Evolutionary conservation across 2,797 vertebrate species (phyloP).

Genomic region (Enteromius unitaeniatus): DNA sequence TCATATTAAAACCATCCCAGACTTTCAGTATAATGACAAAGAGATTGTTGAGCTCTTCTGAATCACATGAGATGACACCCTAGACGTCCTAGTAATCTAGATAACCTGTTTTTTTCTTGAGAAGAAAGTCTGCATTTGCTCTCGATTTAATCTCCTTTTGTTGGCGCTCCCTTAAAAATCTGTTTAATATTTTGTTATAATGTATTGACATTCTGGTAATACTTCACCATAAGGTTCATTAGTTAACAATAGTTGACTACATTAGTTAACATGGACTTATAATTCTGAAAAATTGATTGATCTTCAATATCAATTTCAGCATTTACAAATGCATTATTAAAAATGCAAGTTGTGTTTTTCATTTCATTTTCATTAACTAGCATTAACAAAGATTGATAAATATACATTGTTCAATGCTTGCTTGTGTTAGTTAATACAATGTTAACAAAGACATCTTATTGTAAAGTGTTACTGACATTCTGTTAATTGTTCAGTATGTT

Average conservation of each 20-base stretch:
- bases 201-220: neutral
- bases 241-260: too few species aligned
- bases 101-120: neutral
- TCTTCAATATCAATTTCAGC: too few species aligned
- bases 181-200: neutral
- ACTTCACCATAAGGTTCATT: too few species aligned
- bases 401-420: too few species aligned
- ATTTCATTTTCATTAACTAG: too few species aligned
- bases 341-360: too few species aligned
- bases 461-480: neutral
- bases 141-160: neutral
- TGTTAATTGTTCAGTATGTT: neutral
- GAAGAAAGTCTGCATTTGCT: neutral
- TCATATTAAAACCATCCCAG: constrained; percentile 1
- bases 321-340: too few species aligned
- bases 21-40: neutral
- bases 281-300: too few species aligned
- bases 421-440: too few species aligned
- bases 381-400: too few species aligned
- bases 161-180: neutral
- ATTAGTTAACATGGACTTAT: too few species aligned
- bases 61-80: neutral
- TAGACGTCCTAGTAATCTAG: neutral
- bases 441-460: too few species aligned
- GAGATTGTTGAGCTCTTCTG: neutral